Percentiles rank a stretch among this genome's conserved stretches.
phyloP scores from a whole-genome alignment of 2,888 invertebrate species.

The Aspidiotus rigidus region DNA sequence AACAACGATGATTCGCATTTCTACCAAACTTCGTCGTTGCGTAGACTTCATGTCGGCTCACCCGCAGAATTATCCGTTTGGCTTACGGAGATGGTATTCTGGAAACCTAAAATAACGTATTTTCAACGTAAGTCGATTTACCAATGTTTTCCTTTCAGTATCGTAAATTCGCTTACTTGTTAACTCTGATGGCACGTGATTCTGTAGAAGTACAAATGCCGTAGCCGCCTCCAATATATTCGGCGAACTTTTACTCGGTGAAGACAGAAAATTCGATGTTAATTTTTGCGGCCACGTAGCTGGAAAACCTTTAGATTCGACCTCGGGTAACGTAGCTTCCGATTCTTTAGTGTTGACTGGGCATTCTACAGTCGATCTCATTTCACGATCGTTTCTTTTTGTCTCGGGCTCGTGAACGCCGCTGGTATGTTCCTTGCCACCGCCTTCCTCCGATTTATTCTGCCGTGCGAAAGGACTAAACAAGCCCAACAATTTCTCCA shows the following conservation, averaged over 20 bases:
- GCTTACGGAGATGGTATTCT: neutral
- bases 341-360: neutral
- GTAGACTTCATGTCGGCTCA: neutral
- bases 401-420: neutral
- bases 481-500: slow-evolving; percentile 56
- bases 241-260: slow-evolving; percentile 36
- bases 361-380: neutral
- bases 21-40: neutral
- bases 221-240: slow-evolving; percentile 34
- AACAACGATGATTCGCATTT: neutral
- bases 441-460: neutral
- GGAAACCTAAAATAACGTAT: neutral
- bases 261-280: slow-evolving; percentile 22
- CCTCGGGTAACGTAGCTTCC: neutral
- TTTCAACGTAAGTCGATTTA: neutral
- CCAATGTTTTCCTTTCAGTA: neutral
- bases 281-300: slow-evolving; percentile 37
- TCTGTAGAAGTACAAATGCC: slow-evolving; percentile 36
- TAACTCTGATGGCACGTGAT: slow-evolving; percentile 35
- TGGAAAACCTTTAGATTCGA: slow-evolving; percentile 21
- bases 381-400: neutral
- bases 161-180: slow-evolving; percentile 19
- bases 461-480: slow-evolving; percentile 48
- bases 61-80: neutral
- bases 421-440: neutral